A percentile compares a stretch with the other conserved stretches of the same genome.
phyloP scores from a whole-genome alignment of 2,797 vertebrate genomes.

The Chrosomus eos region DNA sequence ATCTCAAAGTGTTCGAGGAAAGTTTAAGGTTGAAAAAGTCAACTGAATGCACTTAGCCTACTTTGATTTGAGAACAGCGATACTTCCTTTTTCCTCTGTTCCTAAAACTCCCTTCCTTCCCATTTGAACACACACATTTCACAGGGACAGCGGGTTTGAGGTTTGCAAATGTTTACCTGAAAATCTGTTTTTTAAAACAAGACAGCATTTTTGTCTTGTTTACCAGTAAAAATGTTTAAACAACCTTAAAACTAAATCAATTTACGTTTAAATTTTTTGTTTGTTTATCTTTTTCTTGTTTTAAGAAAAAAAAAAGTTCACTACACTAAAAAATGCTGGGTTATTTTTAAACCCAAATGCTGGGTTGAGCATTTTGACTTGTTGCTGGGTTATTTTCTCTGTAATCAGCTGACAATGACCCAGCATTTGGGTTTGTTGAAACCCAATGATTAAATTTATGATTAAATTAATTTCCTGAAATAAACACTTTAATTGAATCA shows the following conservation, averaged over 20 bases:
- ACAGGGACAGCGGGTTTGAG: neutral
- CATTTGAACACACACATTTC: conserved; percentile 4
- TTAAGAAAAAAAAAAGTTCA: too few relatives aligned
- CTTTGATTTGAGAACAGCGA: conserved; percentile 11
- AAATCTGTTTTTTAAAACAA: neutral
- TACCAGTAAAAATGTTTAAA: neutral
- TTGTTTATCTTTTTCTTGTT: too few relatives aligned
- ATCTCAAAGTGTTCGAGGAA: neutral
- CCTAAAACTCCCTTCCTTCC: conserved; percentile 35
- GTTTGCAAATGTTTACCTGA: neutral
- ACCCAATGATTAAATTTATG: too few relatives aligned
- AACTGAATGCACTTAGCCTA: neutral
- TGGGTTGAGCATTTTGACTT: too few relatives aligned
- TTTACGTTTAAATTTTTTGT: too few relatives aligned
- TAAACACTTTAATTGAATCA: too few relatives aligned
- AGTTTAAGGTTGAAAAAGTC: neutral
- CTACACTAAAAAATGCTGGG: too few relatives aligned
- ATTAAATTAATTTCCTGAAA: too few relatives aligned
- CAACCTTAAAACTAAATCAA: neutral
- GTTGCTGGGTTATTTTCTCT: too few relatives aligned
- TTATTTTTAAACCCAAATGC: too few relatives aligned
- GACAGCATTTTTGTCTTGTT: neutral
- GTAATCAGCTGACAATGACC: too few relatives aligned
- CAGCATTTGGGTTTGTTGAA: too few relatives aligned
- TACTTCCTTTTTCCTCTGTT: conserved; percentile 37